Evolutionary conservation across 2,113 vertebrate genomes (phyloP), one percentile per base, ranked within the genome.

Genomic region (Pseudorasbora parva): DNA sequence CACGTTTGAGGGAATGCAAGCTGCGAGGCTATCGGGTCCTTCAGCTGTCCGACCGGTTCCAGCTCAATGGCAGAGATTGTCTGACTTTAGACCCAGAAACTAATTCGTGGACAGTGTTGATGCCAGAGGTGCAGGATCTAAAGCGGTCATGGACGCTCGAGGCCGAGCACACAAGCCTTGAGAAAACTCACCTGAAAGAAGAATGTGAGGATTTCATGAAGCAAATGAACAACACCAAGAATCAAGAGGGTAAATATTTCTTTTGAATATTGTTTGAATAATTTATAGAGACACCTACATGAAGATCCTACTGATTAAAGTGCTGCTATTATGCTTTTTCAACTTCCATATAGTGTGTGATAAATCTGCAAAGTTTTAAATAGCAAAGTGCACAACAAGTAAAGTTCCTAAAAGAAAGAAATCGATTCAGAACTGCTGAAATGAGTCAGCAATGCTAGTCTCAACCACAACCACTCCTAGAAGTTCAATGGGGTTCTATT

Each of bases 1-100:
- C 45, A 47, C 83, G 75, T 43, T 27, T 56, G 25, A 77, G 83
- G 54, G 75, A 79, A 51, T 84, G 83, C 62, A 79, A 47, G 23
- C 43, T 84, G 17, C 37, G 21, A 14, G 83, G 75, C 21, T 75
- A 30, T 59, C 33, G 9, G 15, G 21, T 78, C 49, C 23, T 71
- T 6, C 30, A 56, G 41, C 49, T 84, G 14, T 78, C 23, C 5
- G 83, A 84, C 30, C 30, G 60, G 64, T 71, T 84, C 47, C 49
- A 43, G 51, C 17, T 30, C 47, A 78, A 72, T 59, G 83, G 83
- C 21, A 45, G 23, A 79, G 83, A 84, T 33, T 78, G 17, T n/a
- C 21, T 84, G 83, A 25, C 14, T 12, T 47, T 84, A 51, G 75
- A 84, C 59, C 25, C 64, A 47, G 37, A 56, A 14, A 71, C 64